Evolutionary conservation across 1,140 invertebrate genomes (phyloP), one percentile per base, ranked within the genome.

Genomic region (Tetramorium simillimum): DNA sequence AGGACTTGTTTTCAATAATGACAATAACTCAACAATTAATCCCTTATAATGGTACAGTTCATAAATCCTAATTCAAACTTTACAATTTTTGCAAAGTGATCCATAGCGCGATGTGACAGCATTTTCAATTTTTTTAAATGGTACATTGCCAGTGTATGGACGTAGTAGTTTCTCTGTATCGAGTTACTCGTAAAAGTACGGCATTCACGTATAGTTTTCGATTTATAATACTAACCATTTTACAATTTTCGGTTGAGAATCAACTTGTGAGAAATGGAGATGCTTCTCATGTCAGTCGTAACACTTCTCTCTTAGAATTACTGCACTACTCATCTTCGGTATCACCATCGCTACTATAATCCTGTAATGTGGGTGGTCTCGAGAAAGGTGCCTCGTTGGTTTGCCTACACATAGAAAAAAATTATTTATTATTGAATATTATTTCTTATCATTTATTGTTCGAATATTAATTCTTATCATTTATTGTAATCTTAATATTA

Each of bases 311-410:
- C 40, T 78, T 78, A 53, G 28, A 60, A 75, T 73, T 84, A 84
- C 24, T 43, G 12, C 58, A 77, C 96, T 97, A 98, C 96, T 98
- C 97, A 92, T 98, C 98, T 94, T 99, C 98, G 46, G 98, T 98
- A 93, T 99, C 98, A 37, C 98, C 97, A 92, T 99, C 98, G 95
- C 98, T 98, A 75, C 97, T 98, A 96, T 98, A 98, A 96, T 96
- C 97, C 92, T 97, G 96, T 24, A 97, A 95, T 89, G 96, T 93
- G 76, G 96, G 95, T 92, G 97, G 96, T 92, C 97, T 96, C 80
- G 96, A 96, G 94, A 97, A 97, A 84, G 97, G 97, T 33, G 97
- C 97, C 92, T 96, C 96, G 92, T 97, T 97, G 95, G 97, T 98
- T 95, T 98, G 97, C 91, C 97, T 98, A 95, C 37, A 95, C 0